phyloP scores from a whole-genome alignment of 2,888 invertebrate genomes.

The Eupithecia tripunctaria region DNA sequence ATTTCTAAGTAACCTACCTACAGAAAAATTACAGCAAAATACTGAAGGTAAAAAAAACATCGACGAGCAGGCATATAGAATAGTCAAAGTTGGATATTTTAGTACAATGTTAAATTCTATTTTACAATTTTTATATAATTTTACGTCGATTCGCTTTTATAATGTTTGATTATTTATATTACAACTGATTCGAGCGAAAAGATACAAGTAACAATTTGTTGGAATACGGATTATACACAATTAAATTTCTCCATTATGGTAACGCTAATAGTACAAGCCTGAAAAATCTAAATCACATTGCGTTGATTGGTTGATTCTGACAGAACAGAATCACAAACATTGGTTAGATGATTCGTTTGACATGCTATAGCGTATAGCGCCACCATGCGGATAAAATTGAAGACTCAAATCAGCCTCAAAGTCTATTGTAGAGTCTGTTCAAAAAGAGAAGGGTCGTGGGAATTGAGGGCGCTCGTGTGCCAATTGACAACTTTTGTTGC shows the following conservation, averaged over 20 bases:
- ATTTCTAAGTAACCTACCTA: conserved; percentile 80
- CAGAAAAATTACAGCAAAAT: conserved; percentile 76
- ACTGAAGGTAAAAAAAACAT: conserved; percentile 65
- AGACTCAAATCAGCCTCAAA: background rate
- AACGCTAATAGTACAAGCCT: background rate
- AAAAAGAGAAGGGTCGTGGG: too few relatives aligned
- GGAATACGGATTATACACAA: background rate
- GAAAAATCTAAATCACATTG: background rate
- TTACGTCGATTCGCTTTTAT: background rate
- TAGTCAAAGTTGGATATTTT: conserved; percentile 60
- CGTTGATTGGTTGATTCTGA: background rate
- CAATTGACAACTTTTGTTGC: too few relatives aligned
- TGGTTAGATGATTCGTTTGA: background rate
- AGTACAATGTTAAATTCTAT: conserved; percentile 44
- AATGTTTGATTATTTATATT: background rate
- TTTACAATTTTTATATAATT: background rate
- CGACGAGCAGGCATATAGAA: conserved; percentile 48
- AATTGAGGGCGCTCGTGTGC: too few relatives aligned
- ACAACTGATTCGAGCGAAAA: background rate
- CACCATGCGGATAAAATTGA: conserved; percentile 1
- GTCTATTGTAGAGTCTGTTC: background rate
- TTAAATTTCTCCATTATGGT: background rate
- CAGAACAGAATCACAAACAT: background rate
- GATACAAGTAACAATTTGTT: background rate
- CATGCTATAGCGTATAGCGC: background rate